Evolutionary conservation across 2,888 invertebrate genomes (phyloP).

Genomic region (Drepanosiphum platanoidis): DNA sequence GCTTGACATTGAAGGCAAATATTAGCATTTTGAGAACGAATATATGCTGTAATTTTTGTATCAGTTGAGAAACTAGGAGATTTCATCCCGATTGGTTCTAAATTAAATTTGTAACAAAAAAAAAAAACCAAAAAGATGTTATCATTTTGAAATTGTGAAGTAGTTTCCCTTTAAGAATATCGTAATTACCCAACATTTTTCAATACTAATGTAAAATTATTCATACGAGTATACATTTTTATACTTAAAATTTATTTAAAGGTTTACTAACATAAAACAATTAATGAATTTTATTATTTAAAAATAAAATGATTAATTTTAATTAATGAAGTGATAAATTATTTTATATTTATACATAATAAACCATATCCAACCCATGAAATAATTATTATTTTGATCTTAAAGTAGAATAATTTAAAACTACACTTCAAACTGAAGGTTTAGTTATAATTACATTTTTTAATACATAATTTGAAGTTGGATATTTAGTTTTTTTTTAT

Average conservation of each 20-base stretch:
- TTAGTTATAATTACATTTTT: neutral
- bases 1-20: slow-evolving; percentile 71
- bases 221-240: neutral
- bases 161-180: too few species aligned
- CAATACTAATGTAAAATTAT: neutral
- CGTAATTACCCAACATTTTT: neutral
- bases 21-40: slow-evolving; percentile 65
- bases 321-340: too few species aligned
- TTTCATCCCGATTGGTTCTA: slow-evolving; percentile 77
- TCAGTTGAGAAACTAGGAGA: slow-evolving; percentile 76
- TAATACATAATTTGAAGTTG: neutral
- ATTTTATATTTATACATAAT: too few species aligned
- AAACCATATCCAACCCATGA: too few species aligned
- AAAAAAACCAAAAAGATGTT: neutral
- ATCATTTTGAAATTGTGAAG: neutral
- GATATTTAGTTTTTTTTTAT: neutral
- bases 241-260: neutral
- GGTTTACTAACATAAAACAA: too few species aligned
- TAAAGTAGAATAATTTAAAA: too few species aligned
- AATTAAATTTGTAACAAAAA: slow-evolving; percentile 31
- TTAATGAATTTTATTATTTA: too few species aligned
- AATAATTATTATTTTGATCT: too few species aligned
- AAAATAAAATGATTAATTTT: too few species aligned
- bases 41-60: slow-evolving; percentile 66
- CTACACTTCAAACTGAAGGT: too few species aligned